Percentiles rank a stretch among this genome's conserved stretches.
Conservation (phyloP, 2,113 vertebrate species). For the Mormyrus iriodes region DNA sequence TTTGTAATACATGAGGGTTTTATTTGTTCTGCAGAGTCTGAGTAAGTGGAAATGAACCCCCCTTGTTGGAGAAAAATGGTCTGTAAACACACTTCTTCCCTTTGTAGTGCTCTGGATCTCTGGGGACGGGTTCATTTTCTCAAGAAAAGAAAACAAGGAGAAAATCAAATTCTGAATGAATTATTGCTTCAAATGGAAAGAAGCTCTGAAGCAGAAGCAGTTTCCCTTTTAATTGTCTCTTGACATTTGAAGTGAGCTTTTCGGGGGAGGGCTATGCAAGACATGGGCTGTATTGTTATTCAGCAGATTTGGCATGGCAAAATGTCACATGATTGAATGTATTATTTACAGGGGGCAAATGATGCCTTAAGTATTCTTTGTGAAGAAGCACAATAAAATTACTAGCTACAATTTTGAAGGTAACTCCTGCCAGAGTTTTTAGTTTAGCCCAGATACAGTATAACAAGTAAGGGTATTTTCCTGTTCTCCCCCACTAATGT, state of each 20-base stretch:
- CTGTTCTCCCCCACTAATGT: background rate
- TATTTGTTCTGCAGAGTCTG: background rate
- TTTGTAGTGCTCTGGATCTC: background rate
- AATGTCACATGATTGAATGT: background rate
- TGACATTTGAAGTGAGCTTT: slow-evolving; percentile 14
- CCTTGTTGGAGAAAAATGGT: background rate
- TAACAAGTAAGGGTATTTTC: background rate
- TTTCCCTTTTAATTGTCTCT: slow-evolving; percentile 17
- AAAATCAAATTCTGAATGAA: slow-evolving; percentile 10
- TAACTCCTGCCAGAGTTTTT: too few relatives aligned
- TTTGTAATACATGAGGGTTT: background rate
- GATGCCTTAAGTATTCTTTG: background rate
- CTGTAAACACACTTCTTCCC: background rate
- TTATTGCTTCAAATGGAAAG: background rate
- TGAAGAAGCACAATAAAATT: too few relatives aligned
- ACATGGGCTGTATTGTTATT: background rate
- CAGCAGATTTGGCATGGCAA: background rate
- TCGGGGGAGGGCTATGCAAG: background rate
- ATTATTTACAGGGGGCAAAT: background rate
- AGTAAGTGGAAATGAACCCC: background rate
- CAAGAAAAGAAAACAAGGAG: background rate
- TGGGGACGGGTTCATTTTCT: background rate
- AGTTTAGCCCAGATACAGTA: background rate
- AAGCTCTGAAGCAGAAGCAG: background rate
- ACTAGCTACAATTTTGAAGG: too few relatives aligned